phyloP scores from a whole-genome alignment of 2,888 invertebrate genomes.

The Tetanocera ferruginea region DNA sequence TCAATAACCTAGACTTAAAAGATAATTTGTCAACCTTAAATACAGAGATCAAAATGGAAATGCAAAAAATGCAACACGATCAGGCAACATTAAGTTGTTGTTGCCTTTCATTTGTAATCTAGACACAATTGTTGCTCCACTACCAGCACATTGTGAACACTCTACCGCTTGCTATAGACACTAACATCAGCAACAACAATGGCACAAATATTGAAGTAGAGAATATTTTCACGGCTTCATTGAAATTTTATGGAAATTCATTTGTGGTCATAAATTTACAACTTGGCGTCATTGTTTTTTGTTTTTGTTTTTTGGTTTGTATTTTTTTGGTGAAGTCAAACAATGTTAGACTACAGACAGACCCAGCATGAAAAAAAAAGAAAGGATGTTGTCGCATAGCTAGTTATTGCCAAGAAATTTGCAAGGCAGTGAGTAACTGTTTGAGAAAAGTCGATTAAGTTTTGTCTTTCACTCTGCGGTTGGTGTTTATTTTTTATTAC shows the following conservation, averaged over 20 bases:
- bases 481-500: too few species aligned
- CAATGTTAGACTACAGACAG: neutral
- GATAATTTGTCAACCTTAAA: constrained; percentile 37
- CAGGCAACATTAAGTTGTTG: neutral
- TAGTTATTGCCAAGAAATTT: constrained; percentile 9
- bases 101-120: constrained; percentile 30
- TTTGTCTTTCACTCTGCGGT: constrained; percentile 2
- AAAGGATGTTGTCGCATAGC: neutral
- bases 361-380: neutral
- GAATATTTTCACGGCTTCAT: constrained; percentile 32
- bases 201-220: neutral
- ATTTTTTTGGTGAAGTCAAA: neutral
- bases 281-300: constrained; percentile 58
- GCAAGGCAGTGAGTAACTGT: neutral
- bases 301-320: constrained; percentile 33
- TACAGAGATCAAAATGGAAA: constrained; percentile 20
- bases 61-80: constrained; percentile 8
- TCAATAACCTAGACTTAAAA: constrained; percentile 13
- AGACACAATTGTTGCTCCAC: neutral
- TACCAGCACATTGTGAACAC: neutral
- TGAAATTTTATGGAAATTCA: constrained; percentile 24
- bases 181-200: neutral
- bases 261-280: constrained; percentile 60
- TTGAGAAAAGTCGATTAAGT: constrained; percentile 18
- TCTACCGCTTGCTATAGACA: neutral